phyloP scores from a whole-genome alignment of 1,140 invertebrate genomes.

The honey bee (Apis mellifera) region Amel_HAv3.1 CM009946.2:3948001-3948500 shows the following conservation, averaged over 20 bases:
- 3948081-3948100: too few relatives aligned
- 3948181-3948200: not conserved
- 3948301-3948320: not conserved
- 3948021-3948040: not conserved
- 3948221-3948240: too few relatives aligned
- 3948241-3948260: too few relatives aligned
- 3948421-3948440: conserved; percentile 30
- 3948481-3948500: conserved; percentile 36
- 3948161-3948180: not conserved
- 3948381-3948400: too few relatives aligned
- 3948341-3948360: not conserved
- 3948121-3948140: not conserved
- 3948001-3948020: too few relatives aligned
- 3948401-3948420: not conserved
- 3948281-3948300: too few relatives aligned
- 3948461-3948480: not conserved
- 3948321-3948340: not conserved
- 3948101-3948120: not conserved
- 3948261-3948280: too few relatives aligned
- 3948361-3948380: not conserved
- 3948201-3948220: not conserved
- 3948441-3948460: conserved; percentile 23
- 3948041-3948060: not conserved
- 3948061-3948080: not conserved
- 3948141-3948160: too few relatives aligned